These are phyloP conservation scores for Eupeodes latifasciatus DNA, from an alignment of 2,888 invertebrate genomes.

Conservation along the genomic window DNA sequence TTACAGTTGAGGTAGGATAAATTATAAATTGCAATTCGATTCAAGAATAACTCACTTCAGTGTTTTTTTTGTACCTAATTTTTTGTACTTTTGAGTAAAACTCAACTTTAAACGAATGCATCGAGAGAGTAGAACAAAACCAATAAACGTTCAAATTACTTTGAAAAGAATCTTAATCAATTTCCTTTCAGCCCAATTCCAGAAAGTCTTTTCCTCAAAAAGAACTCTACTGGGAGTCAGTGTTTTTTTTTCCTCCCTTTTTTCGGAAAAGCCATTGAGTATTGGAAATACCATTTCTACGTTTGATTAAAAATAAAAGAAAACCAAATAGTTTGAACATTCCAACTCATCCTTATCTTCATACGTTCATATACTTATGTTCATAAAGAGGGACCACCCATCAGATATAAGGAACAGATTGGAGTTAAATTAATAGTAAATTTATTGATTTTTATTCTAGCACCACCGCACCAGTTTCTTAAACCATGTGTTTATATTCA, in stretches of 20 bases:
- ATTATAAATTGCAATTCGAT: conserved; percentile 48
- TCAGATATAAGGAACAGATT: conserved; percentile 18
- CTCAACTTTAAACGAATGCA: conserved; percentile 56
- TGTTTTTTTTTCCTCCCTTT: neutral
- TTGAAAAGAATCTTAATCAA: conserved; percentile 48
- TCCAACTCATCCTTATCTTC: neutral
- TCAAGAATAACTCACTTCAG: conserved; percentile 52
- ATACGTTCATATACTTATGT: neutral
- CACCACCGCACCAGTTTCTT: neutral
- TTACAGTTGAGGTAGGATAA: conserved; percentile 2
- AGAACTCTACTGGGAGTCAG: neutral
- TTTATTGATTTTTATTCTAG: conserved; percentile 62
- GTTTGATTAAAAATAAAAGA: conserved; percentile 28
- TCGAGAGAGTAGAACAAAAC: conserved; percentile 19
- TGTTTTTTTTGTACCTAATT: neutral
- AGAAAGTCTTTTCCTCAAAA: conserved; percentile 22
- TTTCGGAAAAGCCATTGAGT: conserved; percentile 46
- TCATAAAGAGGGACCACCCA: neutral
- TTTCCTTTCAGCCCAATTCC: conserved; percentile 30
- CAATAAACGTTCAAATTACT: conserved; percentile 72
- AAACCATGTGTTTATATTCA: neutral
- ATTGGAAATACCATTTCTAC: conserved; percentile 61
- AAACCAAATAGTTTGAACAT: neutral
- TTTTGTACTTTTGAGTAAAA: conserved; percentile 14
- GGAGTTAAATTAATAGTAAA: conserved; percentile 61